Percentiles rank a stretch among this genome's conserved stretches.
Evolutionary conservation across 2,888 invertebrate genomes (phyloP).

Genomic region (Nemoura dubitans): DNA sequence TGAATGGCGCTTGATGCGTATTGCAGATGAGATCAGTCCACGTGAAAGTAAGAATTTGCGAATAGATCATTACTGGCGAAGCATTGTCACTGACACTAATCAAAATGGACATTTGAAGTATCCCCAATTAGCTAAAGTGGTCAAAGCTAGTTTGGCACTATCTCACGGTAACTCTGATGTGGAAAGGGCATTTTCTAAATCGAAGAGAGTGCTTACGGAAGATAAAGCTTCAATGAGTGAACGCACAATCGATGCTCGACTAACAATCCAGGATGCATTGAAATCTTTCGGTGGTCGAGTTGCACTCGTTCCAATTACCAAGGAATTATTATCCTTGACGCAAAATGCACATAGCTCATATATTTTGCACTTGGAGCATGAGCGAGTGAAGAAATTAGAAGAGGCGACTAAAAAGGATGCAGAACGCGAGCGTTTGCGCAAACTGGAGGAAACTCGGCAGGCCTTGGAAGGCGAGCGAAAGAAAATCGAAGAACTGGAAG

Average conservation of each 20-base stretch:
- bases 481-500: slow-evolving; percentile 16
- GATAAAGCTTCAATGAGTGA: slow-evolving; percentile 50
- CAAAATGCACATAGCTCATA: slow-evolving; percentile 43
- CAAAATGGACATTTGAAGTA: too few relatives aligned
- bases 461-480: slow-evolving; percentile 14
- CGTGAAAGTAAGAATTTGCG: too few relatives aligned
- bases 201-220: slow-evolving; percentile 46
- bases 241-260: slow-evolving; percentile 46
- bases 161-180: slow-evolving; percentile 50
- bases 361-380: slow-evolving; percentile 39
- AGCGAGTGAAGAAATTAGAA: neutral
- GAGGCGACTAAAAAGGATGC: neutral
- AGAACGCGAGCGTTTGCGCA: neutral
- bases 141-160: slow-evolving; percentile 49
- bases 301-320: slow-evolving; percentile 44
- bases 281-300: slow-evolving; percentile 35
- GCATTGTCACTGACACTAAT: too few relatives aligned
- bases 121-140: too few relatives aligned
- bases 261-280: slow-evolving; percentile 41
- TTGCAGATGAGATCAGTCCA: too few relatives aligned
- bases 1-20: too few relatives aligned
- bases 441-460: neutral
- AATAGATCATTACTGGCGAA: too few relatives aligned
- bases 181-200: slow-evolving; percentile 49
- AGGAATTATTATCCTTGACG: slow-evolving; percentile 38